Conservation (phyloP, 2,113 vertebrate genomes). For the Anseranas semipalmata region DNA sequence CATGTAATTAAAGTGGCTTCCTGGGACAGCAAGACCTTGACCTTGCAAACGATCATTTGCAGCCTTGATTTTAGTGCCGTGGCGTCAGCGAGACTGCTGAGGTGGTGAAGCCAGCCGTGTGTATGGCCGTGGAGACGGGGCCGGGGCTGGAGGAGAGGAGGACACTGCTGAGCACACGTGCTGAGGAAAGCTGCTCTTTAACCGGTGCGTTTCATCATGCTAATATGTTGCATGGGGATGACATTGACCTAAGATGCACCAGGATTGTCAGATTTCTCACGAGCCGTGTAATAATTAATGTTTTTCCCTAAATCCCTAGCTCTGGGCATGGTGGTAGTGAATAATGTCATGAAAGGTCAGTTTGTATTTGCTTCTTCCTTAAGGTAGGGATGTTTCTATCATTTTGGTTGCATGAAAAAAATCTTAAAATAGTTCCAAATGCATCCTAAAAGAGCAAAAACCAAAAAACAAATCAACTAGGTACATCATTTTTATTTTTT, state of each 20-base stretch:
- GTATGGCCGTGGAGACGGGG: fast-evolving
- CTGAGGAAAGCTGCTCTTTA: background rate
- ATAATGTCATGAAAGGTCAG: background rate
- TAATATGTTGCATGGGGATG: background rate
- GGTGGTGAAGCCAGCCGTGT: fast-evolving
- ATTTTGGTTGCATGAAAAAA: background rate
- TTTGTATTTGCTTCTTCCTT: background rate
- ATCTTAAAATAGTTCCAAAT: background rate
- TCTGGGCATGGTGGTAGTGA: background rate
- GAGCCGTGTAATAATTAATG: background rate
- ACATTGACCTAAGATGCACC: background rate
- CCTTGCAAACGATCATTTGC: background rate
- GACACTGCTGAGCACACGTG: fast-evolving
- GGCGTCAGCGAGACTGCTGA: background rate
- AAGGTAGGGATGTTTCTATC: background rate
- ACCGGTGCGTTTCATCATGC: background rate
- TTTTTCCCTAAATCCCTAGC: background rate
- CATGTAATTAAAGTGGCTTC: background rate
- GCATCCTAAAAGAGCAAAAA: background rate
- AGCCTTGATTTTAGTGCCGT: background rate
- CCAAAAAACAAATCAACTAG: background rate
- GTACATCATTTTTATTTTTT: background rate
- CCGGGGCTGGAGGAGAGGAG: background rate
- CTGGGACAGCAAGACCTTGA: slow-evolving; percentile 1
- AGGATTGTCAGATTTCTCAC: background rate